Evolutionary conservation across 2,888 invertebrate species (phyloP), one percentile per base, ranked within the genome.

Genomic region (Chironomus riparius): DNA sequence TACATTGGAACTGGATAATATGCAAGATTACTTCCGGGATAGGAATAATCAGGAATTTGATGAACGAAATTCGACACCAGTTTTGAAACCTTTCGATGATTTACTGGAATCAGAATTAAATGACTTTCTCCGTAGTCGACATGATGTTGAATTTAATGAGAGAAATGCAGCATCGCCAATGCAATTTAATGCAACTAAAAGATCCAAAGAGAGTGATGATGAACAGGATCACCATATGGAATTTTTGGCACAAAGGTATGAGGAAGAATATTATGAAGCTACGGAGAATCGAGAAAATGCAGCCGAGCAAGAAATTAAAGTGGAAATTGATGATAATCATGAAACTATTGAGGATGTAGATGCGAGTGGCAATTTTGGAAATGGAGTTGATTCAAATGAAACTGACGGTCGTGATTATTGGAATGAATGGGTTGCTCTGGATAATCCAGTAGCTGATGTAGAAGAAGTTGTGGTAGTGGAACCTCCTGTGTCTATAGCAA

Each of bases 301-400:
- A 22, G 5, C 6, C 6, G 13, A 65, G 12, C 47, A n/a, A 24
- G 28, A 69, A 38, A 38, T 10, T 38, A 10, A 2, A 38, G 38
- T 38, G 38, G 65, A 65, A 65, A 3, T 65, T 24, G 5, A 65
- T 21, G 76, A 76, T 77, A 56, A 77, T 79, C 76, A 65, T 75
- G 76, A 76, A 15, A 10, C 24, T 61, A 38, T 38, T 38, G 38
- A 7, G 10, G 2, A 38, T 38, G 1, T 1, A 38, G 38, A 1
- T 10, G 2, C 38, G 7, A 38, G 38, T 38, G 10, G 10, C 38
- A 38, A 10, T 38, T 38, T 10, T 10, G 38, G 10, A 28, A 5
- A 4, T 10, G 38, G 10, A 28, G 28, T 6, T 38, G 10, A 38
- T 38, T 38, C 38, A 10, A 38, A 38, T 38, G 38, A 38, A 38